phyloP scores from a whole-genome alignment of 2,888 invertebrate species.

The Archips crataeganus region DNA sequence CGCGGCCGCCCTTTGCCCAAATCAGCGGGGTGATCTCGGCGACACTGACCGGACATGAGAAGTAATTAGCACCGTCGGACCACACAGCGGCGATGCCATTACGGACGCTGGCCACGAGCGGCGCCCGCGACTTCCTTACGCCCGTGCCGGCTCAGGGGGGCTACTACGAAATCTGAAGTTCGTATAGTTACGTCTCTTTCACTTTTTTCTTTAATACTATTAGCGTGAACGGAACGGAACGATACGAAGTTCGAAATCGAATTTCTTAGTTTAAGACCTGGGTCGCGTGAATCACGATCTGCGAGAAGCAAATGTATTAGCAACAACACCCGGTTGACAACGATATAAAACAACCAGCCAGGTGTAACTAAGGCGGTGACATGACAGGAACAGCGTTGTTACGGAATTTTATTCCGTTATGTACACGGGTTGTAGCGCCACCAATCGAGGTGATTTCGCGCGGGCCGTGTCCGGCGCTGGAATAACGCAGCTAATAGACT shows the following conservation, averaged over 20 bases:
- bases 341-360: constrained; percentile 65
- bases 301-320: constrained; percentile 37
- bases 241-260: too few relatives aligned
- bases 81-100: constrained; percentile 60
- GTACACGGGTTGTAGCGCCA: constrained; percentile 57
- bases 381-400: constrained; percentile 70
- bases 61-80: constrained; percentile 69
- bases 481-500: constrained; percentile 10
- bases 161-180: too few relatives aligned
- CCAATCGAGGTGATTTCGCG: constrained; percentile 47
- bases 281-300: constrained; percentile 68
- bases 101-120: constrained; percentile 18
- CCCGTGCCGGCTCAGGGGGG: constrained; percentile 45
- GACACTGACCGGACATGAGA: constrained; percentile 63
- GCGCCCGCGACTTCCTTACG: constrained; percentile 56
- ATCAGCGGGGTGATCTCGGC: constrained; percentile 68
- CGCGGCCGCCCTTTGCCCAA: constrained; percentile 61
- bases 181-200: too few relatives aligned
- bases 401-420: constrained; percentile 70
- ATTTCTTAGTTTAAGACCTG: constrained; percentile 43
- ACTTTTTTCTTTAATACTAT: too few relatives aligned
- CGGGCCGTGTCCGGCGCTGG: constrained; percentile 39
- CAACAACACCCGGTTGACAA: constrained; percentile 55
- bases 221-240: too few relatives aligned
- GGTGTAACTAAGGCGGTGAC: constrained; percentile 68